Base-by-base conservation (phyloP, 2,888 invertebrate species). In the Orthosia incerta region DNA sequence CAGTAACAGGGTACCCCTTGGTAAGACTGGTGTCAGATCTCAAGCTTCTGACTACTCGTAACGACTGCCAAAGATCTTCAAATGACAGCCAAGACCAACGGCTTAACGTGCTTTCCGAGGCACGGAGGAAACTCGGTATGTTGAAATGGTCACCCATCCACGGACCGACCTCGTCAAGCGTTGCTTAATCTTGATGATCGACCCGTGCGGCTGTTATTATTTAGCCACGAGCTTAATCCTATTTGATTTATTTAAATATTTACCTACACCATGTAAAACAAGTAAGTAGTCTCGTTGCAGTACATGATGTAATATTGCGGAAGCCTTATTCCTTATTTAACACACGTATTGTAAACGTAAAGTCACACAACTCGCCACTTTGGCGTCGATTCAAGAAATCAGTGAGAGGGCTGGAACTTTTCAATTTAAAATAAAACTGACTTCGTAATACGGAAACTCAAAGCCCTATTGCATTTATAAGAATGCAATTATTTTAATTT, bases 351-450 rank as follows among this genome's bases (percentile, higher is more conserved):
- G 91, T 91, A 91, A 91, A 90, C 91, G 90, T 90, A 87, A 91
- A 91, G 88, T 77, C 82, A 77, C 80, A 86, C 67, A 89, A 88
- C 84, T 87, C 86, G 87, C 88, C 88, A 89, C 86, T 89, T 94
- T 93, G 94, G 94, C 94, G 82, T 70, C 87, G 88, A 84, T 92
- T 94, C 94, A 94, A 94, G 88, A 93, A 93, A 93, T 93, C 91
- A 91, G 88, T 83, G 77, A 70, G 79, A 77, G 70, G 69, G 63
- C 66, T 82, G 62, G 76, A 82, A 79, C 76, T 76, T 71, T 80
- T 76, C 71, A 55, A 61, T 71, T 81, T 76, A 75, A 75, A 74
- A 74, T 71, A 83, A 82, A 82, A 88, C 83, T 79, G 77, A 84
- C 86, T 85, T 83, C 84, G 71, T 80, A 84, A 68, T 71, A 69